Percentiles rank a stretch among this genome's conserved stretches.
phyloP scores from a whole-genome alignment of 2,888 invertebrate genomes.

The Amphimallon solstitiale region DNA sequence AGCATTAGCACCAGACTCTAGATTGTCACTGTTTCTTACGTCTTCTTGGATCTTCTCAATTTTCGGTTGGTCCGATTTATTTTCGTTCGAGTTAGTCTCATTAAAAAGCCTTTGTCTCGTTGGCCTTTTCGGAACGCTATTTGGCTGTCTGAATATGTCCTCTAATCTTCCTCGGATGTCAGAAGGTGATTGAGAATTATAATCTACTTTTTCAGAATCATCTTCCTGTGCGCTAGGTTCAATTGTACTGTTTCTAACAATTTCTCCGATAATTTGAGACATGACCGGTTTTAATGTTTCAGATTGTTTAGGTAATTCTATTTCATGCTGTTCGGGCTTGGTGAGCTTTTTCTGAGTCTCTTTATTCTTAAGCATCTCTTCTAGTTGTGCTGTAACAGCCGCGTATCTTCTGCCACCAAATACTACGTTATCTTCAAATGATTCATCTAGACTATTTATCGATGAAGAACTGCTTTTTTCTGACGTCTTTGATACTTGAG shows the following conservation, averaged over 20 bases:
- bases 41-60: background rate
- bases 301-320: slow-evolving; percentile 14
- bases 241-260: background rate
- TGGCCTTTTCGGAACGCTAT: slow-evolving; percentile 29
- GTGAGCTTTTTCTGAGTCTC: slow-evolving; percentile 38
- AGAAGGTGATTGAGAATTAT: slow-evolving; percentile 28
- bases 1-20: slow-evolving; percentile 10
- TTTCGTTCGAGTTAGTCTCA: background rate
- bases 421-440: slow-evolving; percentile 41
- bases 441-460: slow-evolving; percentile 21
- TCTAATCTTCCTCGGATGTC: slow-evolving; percentile 44
- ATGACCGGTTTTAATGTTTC: slow-evolving; percentile 27
- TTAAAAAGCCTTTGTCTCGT: slow-evolving; percentile 27
- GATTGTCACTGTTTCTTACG: background rate
- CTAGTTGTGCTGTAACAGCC: slow-evolving; percentile 42
- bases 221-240: background rate
- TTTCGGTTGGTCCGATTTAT: background rate
- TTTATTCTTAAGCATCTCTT: slow-evolving; percentile 37
- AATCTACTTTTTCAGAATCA: slow-evolving; percentile 22
- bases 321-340: slow-evolving; percentile 40
- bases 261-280: slow-evolving; percentile 34
- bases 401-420: slow-evolving; percentile 43
- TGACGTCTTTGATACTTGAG: background rate
- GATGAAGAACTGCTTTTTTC: background rate
- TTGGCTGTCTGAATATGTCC: slow-evolving; percentile 38